Percentiles rank a stretch among this genome's conserved stretches.
Conservation (phyloP, 1,140 invertebrate genomes). For the Thaumatotibia leucotreta region DNA sequence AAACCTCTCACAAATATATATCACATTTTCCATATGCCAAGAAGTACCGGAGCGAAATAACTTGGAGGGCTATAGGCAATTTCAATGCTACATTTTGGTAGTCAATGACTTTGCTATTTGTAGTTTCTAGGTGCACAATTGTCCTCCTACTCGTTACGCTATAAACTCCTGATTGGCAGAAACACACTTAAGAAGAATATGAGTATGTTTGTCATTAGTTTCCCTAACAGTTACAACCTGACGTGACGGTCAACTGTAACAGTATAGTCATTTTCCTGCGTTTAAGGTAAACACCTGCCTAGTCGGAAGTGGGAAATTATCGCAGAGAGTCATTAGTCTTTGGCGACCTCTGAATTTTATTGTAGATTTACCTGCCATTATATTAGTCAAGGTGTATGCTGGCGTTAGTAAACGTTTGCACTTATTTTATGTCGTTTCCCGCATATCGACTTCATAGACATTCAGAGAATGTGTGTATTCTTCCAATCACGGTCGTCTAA, state of each 20-base stretch:
- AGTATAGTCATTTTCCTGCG: neutral
- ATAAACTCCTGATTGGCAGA: neutral
- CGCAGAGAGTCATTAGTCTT: neutral
- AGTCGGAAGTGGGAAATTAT: slow-evolving; percentile 9
- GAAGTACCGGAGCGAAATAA: too few species aligned
- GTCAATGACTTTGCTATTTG: too few species aligned
- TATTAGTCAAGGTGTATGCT: neutral
- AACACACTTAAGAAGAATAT: neutral
- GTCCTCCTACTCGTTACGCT: neutral
- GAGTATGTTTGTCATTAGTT: neutral
- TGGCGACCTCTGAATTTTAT: neutral
- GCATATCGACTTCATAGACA: neutral
- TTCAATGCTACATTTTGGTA: too few species aligned
- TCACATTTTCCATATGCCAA: too few species aligned
- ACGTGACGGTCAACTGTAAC: neutral
- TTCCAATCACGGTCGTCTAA: neutral
- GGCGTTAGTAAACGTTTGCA: neutral
- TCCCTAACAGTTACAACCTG: neutral
- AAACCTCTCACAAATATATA: too few species aligned
- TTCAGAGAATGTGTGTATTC: neutral
- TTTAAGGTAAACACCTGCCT: neutral
- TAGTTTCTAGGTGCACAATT: too few species aligned
- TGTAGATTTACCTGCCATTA: neutral
- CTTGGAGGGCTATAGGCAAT: too few species aligned
- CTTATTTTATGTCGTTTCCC: neutral